phyloP scores from a whole-genome alignment of 2,797 vertebrate genomes.

The Eulemur mongoz region DNA sequence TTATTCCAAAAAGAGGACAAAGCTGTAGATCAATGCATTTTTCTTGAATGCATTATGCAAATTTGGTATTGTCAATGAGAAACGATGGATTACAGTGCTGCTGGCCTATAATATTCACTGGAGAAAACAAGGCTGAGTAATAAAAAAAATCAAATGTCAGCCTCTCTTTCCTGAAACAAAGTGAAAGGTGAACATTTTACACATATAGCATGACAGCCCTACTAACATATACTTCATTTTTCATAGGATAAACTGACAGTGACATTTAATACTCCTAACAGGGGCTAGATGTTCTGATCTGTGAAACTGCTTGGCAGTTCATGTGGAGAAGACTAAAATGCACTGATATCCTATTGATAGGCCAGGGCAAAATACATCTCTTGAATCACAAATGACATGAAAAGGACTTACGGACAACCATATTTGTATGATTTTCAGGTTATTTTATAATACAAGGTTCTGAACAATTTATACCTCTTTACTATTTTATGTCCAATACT shows the following conservation, averaged over 20 bases:
- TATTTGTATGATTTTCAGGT: constrained; percentile 54
- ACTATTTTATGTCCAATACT: background rate
- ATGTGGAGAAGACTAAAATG: constrained; percentile 57
- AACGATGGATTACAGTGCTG: constrained; percentile 46
- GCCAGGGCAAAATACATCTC: constrained; percentile 58
- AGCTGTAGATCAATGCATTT: background rate
- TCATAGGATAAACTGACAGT: constrained; percentile 89
- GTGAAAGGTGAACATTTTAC: constrained; percentile 87
- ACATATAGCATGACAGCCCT: constrained; percentile 89
- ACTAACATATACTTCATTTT: constrained; percentile 90
- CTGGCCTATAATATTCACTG: constrained; percentile 63
- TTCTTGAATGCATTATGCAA: constrained; percentile 63
- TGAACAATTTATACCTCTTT: constrained; percentile 36
- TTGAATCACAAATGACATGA: constrained; percentile 59
- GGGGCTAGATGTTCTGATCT: constrained; percentile 75
- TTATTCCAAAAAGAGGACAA: constrained; percentile 6
- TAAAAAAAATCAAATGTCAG: constrained; percentile 80
- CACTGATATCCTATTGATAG: constrained; percentile 23
- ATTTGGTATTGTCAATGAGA: constrained; percentile 56
- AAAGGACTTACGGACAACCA: constrained; percentile 44
- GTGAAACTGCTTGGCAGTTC: constrained; percentile 75
- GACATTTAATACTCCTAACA: constrained; percentile 89
- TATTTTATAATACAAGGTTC: constrained; percentile 51
- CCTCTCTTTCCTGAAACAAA: constrained; percentile 80
- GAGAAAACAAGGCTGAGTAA: constrained; percentile 67